Conservation (phyloP, 2,113 vertebrate genomes). For the Gymnocephalus cernua region DNA sequence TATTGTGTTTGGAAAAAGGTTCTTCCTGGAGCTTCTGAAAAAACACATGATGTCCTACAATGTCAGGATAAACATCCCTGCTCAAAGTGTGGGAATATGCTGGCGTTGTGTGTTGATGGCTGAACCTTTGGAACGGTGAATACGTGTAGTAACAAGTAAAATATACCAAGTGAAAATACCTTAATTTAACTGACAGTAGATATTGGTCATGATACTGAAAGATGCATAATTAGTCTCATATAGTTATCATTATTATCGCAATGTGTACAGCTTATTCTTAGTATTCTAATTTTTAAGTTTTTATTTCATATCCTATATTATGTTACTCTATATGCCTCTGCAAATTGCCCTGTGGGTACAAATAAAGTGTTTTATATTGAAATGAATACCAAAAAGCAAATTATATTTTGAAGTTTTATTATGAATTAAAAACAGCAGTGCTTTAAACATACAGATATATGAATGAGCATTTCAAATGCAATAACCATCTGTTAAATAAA, state of each 20-base stretch:
- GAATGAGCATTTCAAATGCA: conserved; percentile 15
- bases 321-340: too few species aligned
- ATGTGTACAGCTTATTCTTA: too few species aligned
- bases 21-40: not conserved
- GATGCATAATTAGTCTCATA: not conserved
- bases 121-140: not conserved
- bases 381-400: not conserved
- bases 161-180: too few species aligned
- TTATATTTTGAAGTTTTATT: conserved; percentile 18
- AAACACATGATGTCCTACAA: conserved; percentile 4
- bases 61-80: not conserved
- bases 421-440: not conserved
- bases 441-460: conserved; percentile 23
- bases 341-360: too few species aligned
- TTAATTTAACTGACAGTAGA: not conserved
- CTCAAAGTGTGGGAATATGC: not conserved
- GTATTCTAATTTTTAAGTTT: too few species aligned
- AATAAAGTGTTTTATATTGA: too few species aligned
- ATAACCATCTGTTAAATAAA: conserved; percentile 45
- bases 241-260: too few species aligned
- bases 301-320: too few species aligned
- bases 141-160: not conserved
- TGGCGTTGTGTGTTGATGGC: not conserved
- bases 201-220: not conserved
- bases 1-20: conserved; percentile 3